A percentile compares a stretch with the other conserved stretches of the same genome.
Conservation (phyloP, 2,113 vertebrate genomes). For the Patagioenas fasciata region DNA sequence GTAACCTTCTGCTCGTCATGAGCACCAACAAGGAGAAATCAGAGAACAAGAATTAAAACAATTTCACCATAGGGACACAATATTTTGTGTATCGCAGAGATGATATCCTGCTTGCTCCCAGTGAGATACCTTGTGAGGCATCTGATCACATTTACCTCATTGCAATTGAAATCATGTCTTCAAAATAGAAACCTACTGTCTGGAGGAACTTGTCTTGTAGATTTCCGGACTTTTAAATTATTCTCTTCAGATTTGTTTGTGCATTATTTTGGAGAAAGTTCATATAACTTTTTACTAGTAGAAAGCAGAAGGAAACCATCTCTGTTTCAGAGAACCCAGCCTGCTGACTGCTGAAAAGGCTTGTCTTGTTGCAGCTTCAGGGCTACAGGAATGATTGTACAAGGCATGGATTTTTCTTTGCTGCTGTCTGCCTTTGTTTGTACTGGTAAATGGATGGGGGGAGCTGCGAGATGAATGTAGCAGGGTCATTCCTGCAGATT, state of each 20-base stretch:
- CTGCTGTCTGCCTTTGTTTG: neutral
- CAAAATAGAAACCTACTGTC: neutral
- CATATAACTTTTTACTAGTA: neutral
- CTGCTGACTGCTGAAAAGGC: neutral
- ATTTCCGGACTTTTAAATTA: neutral
- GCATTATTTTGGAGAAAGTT: neutral
- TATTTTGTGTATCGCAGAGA: neutral
- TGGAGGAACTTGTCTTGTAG: neutral
- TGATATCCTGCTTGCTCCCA: neutral
- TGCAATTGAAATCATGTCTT: neutral
- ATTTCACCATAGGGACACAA: neutral
- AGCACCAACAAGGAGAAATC: neutral
- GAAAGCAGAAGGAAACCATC: neutral
- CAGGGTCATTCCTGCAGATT: neutral
- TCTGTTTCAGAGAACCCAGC: neutral
- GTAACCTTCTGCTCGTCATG: neutral
- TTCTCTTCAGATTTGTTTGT: neutral
- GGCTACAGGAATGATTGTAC: neutral
- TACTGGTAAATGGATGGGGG: neutral
- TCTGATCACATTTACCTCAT: neutral
- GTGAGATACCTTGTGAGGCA: neutral
- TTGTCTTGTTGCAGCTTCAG: neutral
- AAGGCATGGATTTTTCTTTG: neutral
- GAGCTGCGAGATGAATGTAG: neutral
- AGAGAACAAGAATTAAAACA: neutral